Conservation (phyloP, 2,888 invertebrate genomes). For the Drosophila villosipedis region DNA sequence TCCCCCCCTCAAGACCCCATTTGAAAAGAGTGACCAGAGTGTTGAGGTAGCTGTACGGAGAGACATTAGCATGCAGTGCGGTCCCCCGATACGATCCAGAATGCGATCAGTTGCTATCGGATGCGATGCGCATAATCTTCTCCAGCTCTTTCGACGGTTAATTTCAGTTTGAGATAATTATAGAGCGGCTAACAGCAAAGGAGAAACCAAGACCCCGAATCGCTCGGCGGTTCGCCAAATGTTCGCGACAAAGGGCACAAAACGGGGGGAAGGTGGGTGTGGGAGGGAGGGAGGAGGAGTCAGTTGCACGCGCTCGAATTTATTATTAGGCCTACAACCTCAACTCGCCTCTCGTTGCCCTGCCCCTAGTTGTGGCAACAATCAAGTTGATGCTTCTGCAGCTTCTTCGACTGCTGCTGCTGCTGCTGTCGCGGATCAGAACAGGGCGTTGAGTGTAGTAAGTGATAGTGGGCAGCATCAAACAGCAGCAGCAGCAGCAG, state of each 20-base stretch:
- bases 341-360: not conserved
- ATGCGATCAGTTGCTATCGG: conserved; percentile 38
- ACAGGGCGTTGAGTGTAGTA: conserved; percentile 79
- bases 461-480: conserved; percentile 77
- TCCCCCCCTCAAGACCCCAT: not conserved
- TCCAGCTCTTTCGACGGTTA: conserved; percentile 82
- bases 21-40: not conserved
- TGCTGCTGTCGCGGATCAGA: conserved; percentile 52
- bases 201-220: conserved; percentile 13
- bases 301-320: conserved; percentile 82
- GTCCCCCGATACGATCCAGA: conserved; percentile 28
- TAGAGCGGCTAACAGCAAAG: conserved; percentile 82
- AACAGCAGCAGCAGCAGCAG: conserved; percentile 23
- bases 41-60: not conserved
- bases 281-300: conserved; percentile 31
- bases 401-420: conserved; percentile 12
- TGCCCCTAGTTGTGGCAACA: conserved; percentile 36
- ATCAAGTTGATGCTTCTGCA: conserved; percentile 68
- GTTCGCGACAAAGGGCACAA: conserved; percentile 21
- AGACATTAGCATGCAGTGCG: conserved; percentile 62
- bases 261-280: not conserved
- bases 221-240: not conserved
- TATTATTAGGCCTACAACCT: conserved; percentile 74
- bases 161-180: conserved; percentile 84
- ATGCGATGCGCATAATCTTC: conserved; percentile 75